Percentiles rank a stretch among this genome's conserved stretches.
Conservation (phyloP, 2,113 vertebrate species). For the Platichthys stellatus region DNA sequence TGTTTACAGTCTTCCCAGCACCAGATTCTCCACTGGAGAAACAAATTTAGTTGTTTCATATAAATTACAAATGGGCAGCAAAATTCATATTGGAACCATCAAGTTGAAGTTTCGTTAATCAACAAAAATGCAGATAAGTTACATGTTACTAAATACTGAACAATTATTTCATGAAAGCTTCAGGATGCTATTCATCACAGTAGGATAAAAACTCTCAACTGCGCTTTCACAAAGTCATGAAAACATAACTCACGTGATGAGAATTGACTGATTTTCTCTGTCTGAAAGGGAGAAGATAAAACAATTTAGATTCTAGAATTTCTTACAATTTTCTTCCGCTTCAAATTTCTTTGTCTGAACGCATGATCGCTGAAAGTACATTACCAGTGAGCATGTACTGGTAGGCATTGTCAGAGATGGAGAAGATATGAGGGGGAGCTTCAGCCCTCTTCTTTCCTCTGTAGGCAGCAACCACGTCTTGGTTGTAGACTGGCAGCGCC, state of each 20-base stretch:
- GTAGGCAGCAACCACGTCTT: slow-evolving; percentile 89
- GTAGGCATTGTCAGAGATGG: slow-evolving; percentile 93
- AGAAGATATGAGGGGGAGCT: slow-evolving; percentile 94
- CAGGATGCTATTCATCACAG: background rate
- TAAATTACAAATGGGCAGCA: too few relatives aligned
- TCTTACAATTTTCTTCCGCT: background rate
- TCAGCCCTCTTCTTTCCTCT: slow-evolving; percentile 92
- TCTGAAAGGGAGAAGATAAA: slow-evolving; percentile 55
- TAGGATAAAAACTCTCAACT: background rate
- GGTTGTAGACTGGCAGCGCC: slow-evolving; percentile 90
- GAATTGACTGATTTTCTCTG: slow-evolving; percentile 79
- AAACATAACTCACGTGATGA: slow-evolving; percentile 73
- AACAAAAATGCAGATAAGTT: background rate
- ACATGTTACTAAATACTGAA: background rate
- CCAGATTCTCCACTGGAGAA: slow-evolving; percentile 91
- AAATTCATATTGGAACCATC: too few relatives aligned
- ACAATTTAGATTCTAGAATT: background rate
- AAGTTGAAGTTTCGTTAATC: background rate
- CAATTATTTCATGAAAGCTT: background rate
- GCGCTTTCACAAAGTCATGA: background rate
- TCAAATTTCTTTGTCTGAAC: background rate
- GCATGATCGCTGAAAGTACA: background rate
- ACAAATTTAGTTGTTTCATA: background rate
- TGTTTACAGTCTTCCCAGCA: slow-evolving; percentile 94
- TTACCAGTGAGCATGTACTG: slow-evolving; percentile 92